Base-by-base conservation (phyloP, 2,888 invertebrate species). In the Protophormia terraenovae region DNA sequence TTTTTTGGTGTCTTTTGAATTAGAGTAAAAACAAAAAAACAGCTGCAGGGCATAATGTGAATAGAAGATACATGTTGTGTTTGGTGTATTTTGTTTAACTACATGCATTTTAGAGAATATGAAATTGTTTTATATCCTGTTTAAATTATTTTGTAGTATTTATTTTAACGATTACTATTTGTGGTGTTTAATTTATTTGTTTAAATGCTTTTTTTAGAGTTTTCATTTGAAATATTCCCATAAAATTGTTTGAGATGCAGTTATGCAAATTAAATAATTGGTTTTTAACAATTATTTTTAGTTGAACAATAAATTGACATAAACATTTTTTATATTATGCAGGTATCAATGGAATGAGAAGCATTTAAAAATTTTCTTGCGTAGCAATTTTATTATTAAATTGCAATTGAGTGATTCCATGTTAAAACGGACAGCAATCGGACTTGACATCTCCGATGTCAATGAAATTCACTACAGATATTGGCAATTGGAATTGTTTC, bases 11-110 rank as follows among this genome's bases (percentile, higher is more conserved):
- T 53, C 6, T 64, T 55, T 24, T 16, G 2, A 14, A 27, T n/a
- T n/a, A n/a, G n/a, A n/a, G n/a, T 12, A 14, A 16, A 50, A 38
- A 35, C 55, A 32, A 50, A 14, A 69, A 83, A 71, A 53, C 67
- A 45, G 81, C 85, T 85, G 73, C 85, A 85, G 85, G 85, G 73
- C 82, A 82, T 75, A 58, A 62, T 78, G 77, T 58, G 53, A 67
- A 69, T 29, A 80, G 45, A 64, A 80, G 75, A 71, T 76, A 41
- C 58, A 66, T 80, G 53, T 71, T 27, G 29, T 53, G 41, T 79
- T 71, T 71, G 50, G 35, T 66, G 12, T 66, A 32, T 67, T 67
- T 19, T n/a, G n/a, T n/a, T n/a, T 47, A 72, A 53, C 38, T 38
- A 53, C 35, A 67, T 67, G 60, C 71, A 76, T 62, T 27, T 8